Evolutionary conservation across 2,113 vertebrate species (phyloP).

Genomic region (Microcebus tavaratra): DNA sequence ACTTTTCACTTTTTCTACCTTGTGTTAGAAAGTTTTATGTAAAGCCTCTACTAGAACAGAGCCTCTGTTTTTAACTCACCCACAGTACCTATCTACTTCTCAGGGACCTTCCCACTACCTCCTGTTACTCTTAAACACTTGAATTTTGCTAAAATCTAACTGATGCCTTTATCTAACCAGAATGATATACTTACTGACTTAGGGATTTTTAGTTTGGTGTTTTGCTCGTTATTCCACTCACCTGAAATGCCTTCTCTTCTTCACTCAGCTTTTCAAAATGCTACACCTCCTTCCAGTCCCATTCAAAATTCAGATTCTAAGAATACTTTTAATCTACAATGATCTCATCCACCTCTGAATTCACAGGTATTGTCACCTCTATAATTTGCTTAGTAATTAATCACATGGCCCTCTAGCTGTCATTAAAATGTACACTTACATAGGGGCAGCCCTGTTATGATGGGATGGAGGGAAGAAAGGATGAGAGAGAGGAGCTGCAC

Average conservation of each 20-base stretch:
- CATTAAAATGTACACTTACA: not conserved
- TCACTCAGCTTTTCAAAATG: slow-evolving; percentile 30
- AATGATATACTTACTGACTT: not conserved
- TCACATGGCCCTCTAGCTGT: not conserved
- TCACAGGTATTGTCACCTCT: not conserved
- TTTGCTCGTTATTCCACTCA: not conserved
- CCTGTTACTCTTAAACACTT: not conserved
- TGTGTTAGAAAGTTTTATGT: not conserved
- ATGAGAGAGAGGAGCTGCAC: not conserved
- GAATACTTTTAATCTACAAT: not conserved
- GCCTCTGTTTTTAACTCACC: not conserved
- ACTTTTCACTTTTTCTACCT: not conserved
- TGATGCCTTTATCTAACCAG: not conserved
- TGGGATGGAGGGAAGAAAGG: not conserved
- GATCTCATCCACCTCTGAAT: not conserved
- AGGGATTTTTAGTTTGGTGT: not conserved
- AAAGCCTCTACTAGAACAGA: slow-evolving; percentile 7
- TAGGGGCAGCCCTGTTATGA: not conserved
- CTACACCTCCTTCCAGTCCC: not conserved
- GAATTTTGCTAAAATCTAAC: slow-evolving; percentile 30
- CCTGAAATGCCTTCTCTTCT: not conserved
- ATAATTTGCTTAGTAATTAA: not conserved
- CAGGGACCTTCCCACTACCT: not conserved
- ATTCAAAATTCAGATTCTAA: slow-evolving; percentile 7
- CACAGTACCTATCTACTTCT: not conserved